phyloP scores from a whole-genome alignment of 2,797 vertebrate species.

The Gymnothorax javanicus region DNA sequence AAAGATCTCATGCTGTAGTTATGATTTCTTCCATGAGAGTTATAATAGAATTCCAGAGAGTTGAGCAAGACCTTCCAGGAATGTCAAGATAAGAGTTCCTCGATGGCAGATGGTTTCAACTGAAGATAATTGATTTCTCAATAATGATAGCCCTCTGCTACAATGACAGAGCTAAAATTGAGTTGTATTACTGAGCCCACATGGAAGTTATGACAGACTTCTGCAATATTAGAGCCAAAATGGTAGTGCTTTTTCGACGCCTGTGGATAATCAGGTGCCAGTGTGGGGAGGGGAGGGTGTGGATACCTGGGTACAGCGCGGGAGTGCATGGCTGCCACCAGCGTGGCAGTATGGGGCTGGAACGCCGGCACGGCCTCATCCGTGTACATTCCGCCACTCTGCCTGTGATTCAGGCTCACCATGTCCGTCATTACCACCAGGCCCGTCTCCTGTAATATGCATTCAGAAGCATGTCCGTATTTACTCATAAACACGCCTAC shows the following conservation, averaged over 20 bases:
- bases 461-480: constrained; percentile 47
- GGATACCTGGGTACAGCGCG: constrained; percentile 75
- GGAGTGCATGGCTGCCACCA: constrained; percentile 75
- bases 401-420: constrained; percentile 89
- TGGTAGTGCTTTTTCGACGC: background rate
- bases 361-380: constrained; percentile 89
- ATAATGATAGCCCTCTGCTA: too few relatives aligned
- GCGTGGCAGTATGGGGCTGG: constrained; percentile 86
- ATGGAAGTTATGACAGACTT: background rate
- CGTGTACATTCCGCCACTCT: constrained; percentile 89
- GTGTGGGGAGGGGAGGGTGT: background rate
- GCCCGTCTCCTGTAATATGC: constrained; percentile 81
- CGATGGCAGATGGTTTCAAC: too few relatives aligned
- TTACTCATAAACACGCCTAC: constrained; percentile 31
- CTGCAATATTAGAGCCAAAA: background rate
- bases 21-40: background rate
- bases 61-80: too few relatives aligned
- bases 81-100: too few relatives aligned
- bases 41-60: background rate
- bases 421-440: constrained; percentile 90
- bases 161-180: too few relatives aligned
- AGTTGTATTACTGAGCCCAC: background rate
- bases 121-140: too few relatives aligned
- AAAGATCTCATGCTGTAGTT: background rate
- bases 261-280: background rate